phyloP scores from a whole-genome alignment of 2,797 vertebrate genomes.

The Prunella strophiata region DNA sequence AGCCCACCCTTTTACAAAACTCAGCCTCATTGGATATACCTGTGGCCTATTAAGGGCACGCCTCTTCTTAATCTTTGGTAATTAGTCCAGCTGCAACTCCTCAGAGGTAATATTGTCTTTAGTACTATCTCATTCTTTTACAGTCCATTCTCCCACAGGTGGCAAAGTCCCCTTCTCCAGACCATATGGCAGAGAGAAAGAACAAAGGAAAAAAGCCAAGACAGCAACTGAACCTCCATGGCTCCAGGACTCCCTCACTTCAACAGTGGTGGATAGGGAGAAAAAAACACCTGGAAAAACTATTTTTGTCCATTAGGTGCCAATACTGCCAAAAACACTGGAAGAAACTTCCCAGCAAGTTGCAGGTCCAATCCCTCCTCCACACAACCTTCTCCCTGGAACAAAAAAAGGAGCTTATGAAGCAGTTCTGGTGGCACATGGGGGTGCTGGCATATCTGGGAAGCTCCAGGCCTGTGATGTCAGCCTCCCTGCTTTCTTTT shows the following conservation, averaged over 20 bases:
- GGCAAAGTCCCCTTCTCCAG: not conserved
- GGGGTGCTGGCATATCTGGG: not conserved
- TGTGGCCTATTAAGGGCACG: no score
- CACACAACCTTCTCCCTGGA: not conserved
- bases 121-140: no score
- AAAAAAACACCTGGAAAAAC: not conserved
- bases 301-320: no score
- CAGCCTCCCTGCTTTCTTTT: not conserved
- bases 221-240: not conserved
- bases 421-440: not conserved
- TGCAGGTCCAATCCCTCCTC: fast-evolving
- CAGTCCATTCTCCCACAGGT: no score
- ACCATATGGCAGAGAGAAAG: not conserved
- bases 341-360: not conserved
- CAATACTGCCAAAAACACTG: fast-evolving
- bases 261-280: no score
- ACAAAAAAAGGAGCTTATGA: not conserved
- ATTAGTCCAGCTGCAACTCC: no score
- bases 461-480: fast-evolving
- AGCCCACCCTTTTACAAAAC: no score
- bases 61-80: no score
- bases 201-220: not conserved
- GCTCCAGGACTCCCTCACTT: not conserved
- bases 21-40: no score
- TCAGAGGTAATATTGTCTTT: no score